A percentile compares a stretch with the other conserved stretches of the same genome.
phyloP scores from a whole-genome alignment of 2,888 invertebrate species.

The Ptilodon capucinus region DNA sequence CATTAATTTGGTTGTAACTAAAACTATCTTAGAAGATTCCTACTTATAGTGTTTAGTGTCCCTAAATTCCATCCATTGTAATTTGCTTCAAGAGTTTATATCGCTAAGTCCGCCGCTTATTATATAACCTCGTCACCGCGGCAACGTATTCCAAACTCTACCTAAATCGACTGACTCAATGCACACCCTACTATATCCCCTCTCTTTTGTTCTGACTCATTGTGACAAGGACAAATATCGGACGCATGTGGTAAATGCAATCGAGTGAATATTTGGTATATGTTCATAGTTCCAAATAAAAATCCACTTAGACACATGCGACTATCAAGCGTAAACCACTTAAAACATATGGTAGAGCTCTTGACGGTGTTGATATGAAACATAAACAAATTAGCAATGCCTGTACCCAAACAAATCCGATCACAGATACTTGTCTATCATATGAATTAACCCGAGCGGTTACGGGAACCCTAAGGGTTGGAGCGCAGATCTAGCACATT shows the following conservation, averaged over 20 bases:
- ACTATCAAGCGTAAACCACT: too few species aligned
- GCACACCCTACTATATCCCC: slow-evolving; percentile 38
- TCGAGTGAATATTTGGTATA: slow-evolving; percentile 16
- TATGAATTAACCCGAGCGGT: background rate
- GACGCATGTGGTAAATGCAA: slow-evolving; percentile 32
- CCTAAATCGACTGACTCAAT: slow-evolving; percentile 37
- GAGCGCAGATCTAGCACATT: slow-evolving; percentile 13
- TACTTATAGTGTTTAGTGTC: too few species aligned
- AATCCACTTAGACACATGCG: too few species aligned
- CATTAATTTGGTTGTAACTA: too few species aligned
- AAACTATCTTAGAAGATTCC: too few species aligned
- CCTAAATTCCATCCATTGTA: too few species aligned
- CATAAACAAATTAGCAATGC: too few species aligned
- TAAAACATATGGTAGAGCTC: too few species aligned
- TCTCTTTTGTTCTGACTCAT: slow-evolving; percentile 25
- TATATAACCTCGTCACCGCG: slow-evolving; percentile 45
- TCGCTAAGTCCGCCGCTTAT: slow-evolving; percentile 10
- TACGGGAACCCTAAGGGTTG: slow-evolving; percentile 3
- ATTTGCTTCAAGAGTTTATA: too few species aligned
- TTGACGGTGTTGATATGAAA: too few species aligned
- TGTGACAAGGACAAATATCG: slow-evolving; percentile 33
- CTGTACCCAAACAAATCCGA: slow-evolving; percentile 6
- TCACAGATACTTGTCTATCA: slow-evolving; percentile 18
- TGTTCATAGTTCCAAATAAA: too few species aligned
- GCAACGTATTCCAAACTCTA: slow-evolving; percentile 47